Base-by-base conservation (phyloP, 2,888 invertebrate species). In the Calephelis perditalis region DNA sequence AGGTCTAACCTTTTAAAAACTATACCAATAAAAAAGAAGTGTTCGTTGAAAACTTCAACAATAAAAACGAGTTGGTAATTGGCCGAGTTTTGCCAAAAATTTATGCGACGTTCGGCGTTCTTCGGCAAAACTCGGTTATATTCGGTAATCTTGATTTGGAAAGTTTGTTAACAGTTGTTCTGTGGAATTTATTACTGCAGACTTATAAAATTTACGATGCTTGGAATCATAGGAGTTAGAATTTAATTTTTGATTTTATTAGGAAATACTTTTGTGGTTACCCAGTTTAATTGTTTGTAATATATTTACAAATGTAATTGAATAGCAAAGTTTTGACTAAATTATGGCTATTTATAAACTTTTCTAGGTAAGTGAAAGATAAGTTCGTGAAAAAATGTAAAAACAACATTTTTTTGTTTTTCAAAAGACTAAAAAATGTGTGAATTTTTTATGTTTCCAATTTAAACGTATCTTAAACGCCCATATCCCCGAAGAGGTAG, bases 1-100 rank as follows among this genome's bases (percentile, higher is more conserved):
- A 69, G 71, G 68, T 74, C 73, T 76, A 78, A 80, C 83, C 84
- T 82, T 69, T 70, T 70, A 66, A 71, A 71, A 72, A 71, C 72
- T 72, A 71, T 67, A 63, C 68, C 67, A 67, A 71, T 72, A 71
- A 72, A 71, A 70, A 70, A 70, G 71, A 72, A 70, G 67, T 72
- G 71, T 71, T 80, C 52, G 49, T 66, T 66, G 61, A 61, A 63
- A 72, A 73, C 66, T 73, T 71, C 57, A 63, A 63, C 68, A 65
- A 69, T 70, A 71, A 72, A 71, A 67, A 67, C 68, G 67, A 69
- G 65, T 67, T 66, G 62, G 70, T 72, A 72, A 73, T 72, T 73
- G 72, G 67, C 65, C 59, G 63, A 66, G 64, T 62, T 65, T 67
- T 59, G 57, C 63, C 57, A 56, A 62, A 65, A 65, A 73, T 72